Conservation (phyloP, 2,113 vertebrate genomes). For the Alaudala cheleensis region DNA sequence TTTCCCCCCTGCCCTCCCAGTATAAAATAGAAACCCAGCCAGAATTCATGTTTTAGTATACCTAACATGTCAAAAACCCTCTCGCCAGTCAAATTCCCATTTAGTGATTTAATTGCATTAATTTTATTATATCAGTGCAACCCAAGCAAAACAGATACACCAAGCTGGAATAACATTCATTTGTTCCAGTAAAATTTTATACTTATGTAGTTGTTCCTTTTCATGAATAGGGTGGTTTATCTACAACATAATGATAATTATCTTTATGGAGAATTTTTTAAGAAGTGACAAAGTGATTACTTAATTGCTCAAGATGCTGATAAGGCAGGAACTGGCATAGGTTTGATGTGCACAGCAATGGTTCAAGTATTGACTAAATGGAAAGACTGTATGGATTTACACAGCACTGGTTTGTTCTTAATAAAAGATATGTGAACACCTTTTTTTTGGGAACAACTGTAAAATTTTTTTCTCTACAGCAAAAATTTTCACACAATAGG, state of each 20-base stretch:
- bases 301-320: background rate
- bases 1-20: too few species aligned
- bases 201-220: background rate
- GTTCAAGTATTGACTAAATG: background rate
- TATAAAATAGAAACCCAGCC: background rate
- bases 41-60: background rate
- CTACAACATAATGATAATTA: background rate
- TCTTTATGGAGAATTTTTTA: background rate
- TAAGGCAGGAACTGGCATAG: background rate
- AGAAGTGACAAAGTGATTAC: background rate
- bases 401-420: background rate
- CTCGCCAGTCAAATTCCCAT: background rate
- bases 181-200: background rate
- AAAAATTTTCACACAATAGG: background rate
- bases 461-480: background rate
- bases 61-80: background rate
- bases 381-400: background rate
- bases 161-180: background rate
- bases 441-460: background rate
- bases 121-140: background rate
- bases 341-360: background rate
- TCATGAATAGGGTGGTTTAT: background rate
- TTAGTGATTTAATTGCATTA: background rate
- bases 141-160: background rate
- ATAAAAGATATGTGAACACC: background rate